These are phyloP conservation scores for Ypsolopha sequella DNA, from an alignment of 2,888 invertebrate species.

Conservation along the genomic window DNA sequence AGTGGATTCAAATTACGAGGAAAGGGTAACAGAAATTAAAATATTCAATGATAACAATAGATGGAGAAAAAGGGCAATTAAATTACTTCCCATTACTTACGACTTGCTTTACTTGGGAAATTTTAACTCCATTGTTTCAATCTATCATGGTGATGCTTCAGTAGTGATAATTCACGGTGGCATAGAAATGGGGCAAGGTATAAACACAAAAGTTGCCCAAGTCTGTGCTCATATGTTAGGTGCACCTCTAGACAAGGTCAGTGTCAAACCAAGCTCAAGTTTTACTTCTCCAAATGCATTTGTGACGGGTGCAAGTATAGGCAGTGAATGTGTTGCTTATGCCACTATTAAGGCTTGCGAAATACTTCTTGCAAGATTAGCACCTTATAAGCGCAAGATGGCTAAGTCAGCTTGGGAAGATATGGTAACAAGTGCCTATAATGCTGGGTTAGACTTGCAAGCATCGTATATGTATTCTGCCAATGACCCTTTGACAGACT, in stretches of 20 bases:
- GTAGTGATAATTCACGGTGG: constrained; percentile 78
- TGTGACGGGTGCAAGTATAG: constrained; percentile 75
- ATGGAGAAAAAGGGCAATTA: constrained; percentile 82
- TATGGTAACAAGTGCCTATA: constrained; percentile 63
- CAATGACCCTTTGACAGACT: constrained; percentile 63
- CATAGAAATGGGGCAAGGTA: constrained; percentile 83
- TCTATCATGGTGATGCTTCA: constrained; percentile 78
- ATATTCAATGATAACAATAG: constrained; percentile 74
- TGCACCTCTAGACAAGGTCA: constrained; percentile 74
- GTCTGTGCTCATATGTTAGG: constrained; percentile 79
- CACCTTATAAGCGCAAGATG: constrained; percentile 67
- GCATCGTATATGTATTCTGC: constrained; percentile 70
- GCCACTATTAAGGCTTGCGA: constrained; percentile 76
- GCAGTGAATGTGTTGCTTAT: constrained; percentile 74
- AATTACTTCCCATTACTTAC: constrained; percentile 77
- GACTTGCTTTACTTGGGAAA: constrained; percentile 66
- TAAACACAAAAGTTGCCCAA: constrained; percentile 84
- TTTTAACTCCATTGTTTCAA: constrained; percentile 72
- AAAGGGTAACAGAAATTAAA: constrained; percentile 50
- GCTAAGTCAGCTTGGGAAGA: constrained; percentile 69
- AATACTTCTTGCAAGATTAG: constrained; percentile 68
- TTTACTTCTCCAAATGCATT: constrained; percentile 73
- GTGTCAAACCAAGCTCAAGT: constrained; percentile 73
- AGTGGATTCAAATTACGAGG: constrained; percentile 59
- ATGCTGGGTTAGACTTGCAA: constrained; percentile 69